phyloP scores from a whole-genome alignment of 2,888 invertebrate genomes.

The Ceramica pisi region DNA sequence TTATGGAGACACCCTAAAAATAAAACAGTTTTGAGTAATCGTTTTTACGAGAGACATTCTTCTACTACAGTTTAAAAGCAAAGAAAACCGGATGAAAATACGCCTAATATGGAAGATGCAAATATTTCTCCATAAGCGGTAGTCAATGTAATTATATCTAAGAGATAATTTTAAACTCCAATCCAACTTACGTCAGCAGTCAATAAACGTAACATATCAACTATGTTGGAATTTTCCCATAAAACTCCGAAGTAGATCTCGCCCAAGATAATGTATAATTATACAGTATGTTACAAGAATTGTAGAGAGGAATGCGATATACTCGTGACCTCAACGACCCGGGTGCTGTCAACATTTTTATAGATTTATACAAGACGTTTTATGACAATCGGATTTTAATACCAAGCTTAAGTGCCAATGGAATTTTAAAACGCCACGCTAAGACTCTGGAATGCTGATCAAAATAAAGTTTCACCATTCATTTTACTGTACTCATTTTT shows the following conservation, averaged over 20 bases:
- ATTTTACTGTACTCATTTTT: slow-evolving; percentile 22
- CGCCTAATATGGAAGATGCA: slow-evolving; percentile 8
- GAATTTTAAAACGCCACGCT: slow-evolving; percentile 41
- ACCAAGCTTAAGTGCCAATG: slow-evolving; percentile 40
- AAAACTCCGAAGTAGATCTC: slow-evolving; percentile 66
- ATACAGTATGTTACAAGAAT: slow-evolving; percentile 65
- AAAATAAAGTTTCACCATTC: slow-evolving; percentile 20
- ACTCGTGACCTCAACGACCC: slow-evolving; percentile 72
- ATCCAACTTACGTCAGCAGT: slow-evolving; percentile 56
- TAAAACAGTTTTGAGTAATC: neutral
- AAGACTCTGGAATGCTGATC: slow-evolving; percentile 11
- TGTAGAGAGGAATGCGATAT: slow-evolving; percentile 71
- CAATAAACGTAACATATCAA: slow-evolving; percentile 61
- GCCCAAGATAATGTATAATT: slow-evolving; percentile 66
- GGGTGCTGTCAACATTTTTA: slow-evolving; percentile 73
- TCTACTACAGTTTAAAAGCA: neutral
- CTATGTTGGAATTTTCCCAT: slow-evolving; percentile 68
- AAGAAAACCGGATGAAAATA: slow-evolving; percentile 3
- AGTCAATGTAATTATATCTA: slow-evolving; percentile 36
- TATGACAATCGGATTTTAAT: slow-evolving; percentile 71
- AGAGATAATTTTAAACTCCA: slow-evolving; percentile 39
- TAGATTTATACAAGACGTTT: slow-evolving; percentile 71
- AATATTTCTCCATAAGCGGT: slow-evolving; percentile 34
- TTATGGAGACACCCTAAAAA: neutral
- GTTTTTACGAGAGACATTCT: slow-evolving; percentile 1